phyloP scores from a whole-genome alignment of 92 coral and sea anemone genomes.

The Chrysogorgia sp. region DNA sequence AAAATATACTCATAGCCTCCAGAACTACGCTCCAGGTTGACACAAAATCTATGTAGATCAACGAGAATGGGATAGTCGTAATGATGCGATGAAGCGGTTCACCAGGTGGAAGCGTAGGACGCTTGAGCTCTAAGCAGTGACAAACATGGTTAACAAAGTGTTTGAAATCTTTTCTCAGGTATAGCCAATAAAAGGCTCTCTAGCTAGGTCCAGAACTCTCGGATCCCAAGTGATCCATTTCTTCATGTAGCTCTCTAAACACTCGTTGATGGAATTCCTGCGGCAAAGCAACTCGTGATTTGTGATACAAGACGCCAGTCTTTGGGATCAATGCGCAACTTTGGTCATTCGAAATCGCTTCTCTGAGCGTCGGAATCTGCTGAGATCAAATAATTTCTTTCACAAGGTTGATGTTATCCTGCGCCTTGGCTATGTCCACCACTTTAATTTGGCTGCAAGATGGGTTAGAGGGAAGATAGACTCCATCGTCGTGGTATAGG shows the following conservation, averaged over 20 bases:
- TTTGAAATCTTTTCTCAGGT: constrained; percentile 4
- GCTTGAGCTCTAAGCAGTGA: background rate
- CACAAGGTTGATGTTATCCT: too few species aligned
- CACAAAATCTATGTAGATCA: constrained; percentile 1
- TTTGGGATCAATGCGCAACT: constrained; percentile 1
- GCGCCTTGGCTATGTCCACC: constrained; percentile 13
- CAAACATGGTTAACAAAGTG: constrained; percentile 8
- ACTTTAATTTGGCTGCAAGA: background rate
- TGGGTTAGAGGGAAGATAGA: background rate
- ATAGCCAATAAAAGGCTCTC: constrained; percentile 10
- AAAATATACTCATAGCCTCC: constrained; percentile 1
- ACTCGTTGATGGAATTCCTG: background rate
- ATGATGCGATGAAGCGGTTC: background rate
- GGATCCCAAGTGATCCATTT: constrained; percentile 12
- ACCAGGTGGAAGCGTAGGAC: background rate
- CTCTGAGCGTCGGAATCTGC: background rate
- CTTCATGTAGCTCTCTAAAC: constrained; percentile 13
- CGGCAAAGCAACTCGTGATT: background rate
- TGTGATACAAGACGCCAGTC: background rate
- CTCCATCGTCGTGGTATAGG: too few species aligned
- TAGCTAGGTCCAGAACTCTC: constrained; percentile 13
- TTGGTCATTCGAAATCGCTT: constrained; percentile 15
- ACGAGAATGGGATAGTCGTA: background rate
- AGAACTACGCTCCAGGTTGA: constrained; percentile 1
- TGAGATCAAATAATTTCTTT: background rate